phyloP scores from a whole-genome alignment of 2,797 vertebrate species.

The Aphelocoma californica region DNA sequence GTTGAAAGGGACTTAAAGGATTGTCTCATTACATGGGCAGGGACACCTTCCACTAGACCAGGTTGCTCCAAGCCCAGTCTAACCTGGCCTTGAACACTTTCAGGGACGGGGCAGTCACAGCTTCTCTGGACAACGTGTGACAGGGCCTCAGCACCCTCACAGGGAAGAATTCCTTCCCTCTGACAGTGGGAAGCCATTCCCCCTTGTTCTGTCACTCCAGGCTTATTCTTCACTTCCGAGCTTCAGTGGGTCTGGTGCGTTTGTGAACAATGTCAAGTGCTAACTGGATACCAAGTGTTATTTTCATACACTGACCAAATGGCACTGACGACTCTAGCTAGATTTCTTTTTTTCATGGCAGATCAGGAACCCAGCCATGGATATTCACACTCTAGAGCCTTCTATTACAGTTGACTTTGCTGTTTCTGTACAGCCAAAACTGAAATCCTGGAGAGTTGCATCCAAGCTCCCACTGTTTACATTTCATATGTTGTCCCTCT shows the following conservation, averaged over 20 bases:
- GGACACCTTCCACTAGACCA: neutral
- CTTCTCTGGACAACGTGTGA: neutral
- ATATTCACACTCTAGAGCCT: neutral
- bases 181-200: neutral
- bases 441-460: neutral
- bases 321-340: neutral
- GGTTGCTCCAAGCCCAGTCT: neutral
- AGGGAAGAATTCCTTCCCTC: neutral
- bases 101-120: neutral
- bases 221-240: neutral
- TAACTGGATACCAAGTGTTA: neutral
- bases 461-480: neutral
- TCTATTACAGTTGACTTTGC: neutral
- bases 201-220: neutral
- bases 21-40: neutral
- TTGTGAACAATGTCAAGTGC: neutral
- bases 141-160: neutral
- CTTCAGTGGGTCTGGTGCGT: neutral
- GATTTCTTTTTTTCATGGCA: neutral
- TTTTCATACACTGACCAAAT: neutral
- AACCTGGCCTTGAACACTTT: neutral
- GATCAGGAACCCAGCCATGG: neutral
- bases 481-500: neutral
- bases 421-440: neutral
- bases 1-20: neutral